These are phyloP conservation scores for Electrophaes corylata DNA, from an alignment of 2,888 invertebrate genomes.

Conservation along the genomic window DNA sequence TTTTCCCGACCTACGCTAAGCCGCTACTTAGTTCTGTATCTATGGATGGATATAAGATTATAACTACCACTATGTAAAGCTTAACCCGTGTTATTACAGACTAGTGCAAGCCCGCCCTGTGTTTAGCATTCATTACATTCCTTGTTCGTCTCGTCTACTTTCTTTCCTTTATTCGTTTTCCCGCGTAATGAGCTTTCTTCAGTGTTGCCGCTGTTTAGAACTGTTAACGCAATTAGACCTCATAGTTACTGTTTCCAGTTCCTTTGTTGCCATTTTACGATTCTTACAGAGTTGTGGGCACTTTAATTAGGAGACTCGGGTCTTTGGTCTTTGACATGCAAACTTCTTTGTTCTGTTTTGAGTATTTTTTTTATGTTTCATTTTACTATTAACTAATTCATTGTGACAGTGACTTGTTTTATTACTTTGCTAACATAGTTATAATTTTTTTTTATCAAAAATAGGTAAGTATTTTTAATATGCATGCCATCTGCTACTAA, in stretches of 20 bases:
- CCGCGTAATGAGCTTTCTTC: slow-evolving; percentile 29
- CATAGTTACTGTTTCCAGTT: slow-evolving; percentile 27
- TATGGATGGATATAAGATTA: too few species aligned
- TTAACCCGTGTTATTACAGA: slow-evolving; percentile 1
- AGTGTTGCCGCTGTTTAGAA: slow-evolving; percentile 29
- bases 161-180: slow-evolving; percentile 21
- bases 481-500: slow-evolving; percentile 11
- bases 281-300: slow-evolving; percentile 19
- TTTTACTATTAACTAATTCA: background rate
- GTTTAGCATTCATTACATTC: slow-evolving; percentile 25
- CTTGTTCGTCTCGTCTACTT: slow-evolving; percentile 8
- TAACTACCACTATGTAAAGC: background rate
- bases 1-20: too few species aligned
- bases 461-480: background rate
- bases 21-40: too few species aligned
- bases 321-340: slow-evolving; percentile 12
- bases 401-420: too few species aligned
- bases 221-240: slow-evolving; percentile 34
- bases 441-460: background rate
- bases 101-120: slow-evolving; percentile 1
- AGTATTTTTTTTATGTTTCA: background rate
- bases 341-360: background rate
- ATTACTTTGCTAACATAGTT: background rate
- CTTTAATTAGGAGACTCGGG: slow-evolving; percentile 19
- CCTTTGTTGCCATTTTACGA: slow-evolving; percentile 30